phyloP scores from a whole-genome alignment of 2,113 vertebrate species.

The Bufo gargarizans region DNA sequence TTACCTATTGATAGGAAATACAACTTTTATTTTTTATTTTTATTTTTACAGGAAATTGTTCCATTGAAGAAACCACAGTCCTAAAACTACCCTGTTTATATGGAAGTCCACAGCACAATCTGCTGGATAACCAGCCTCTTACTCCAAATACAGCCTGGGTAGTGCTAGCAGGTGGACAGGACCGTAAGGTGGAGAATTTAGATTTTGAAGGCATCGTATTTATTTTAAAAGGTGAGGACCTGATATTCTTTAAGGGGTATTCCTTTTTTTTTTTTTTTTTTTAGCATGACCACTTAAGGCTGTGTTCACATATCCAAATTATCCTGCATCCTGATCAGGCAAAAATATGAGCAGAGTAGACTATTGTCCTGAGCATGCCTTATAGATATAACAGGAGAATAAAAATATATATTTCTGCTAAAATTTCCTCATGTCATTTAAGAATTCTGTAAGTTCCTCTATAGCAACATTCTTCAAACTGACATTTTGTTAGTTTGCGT shows the following conservation, averaged over 20 bases:
- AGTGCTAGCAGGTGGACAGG: background rate
- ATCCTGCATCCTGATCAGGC: too few species aligned
- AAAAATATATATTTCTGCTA: too few species aligned
- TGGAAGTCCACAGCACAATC: background rate
- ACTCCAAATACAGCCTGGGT: background rate
- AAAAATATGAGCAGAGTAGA: too few species aligned
- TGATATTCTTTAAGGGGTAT: background rate
- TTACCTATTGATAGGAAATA: background rate
- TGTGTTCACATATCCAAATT: too few species aligned
- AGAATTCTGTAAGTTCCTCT: too few species aligned
- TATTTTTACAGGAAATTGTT: constrained; percentile 6
- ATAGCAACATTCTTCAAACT: too few species aligned
- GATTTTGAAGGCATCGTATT: background rate
- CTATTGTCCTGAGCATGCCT: too few species aligned
- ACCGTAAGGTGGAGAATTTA: background rate
- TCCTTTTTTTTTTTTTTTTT: background rate
- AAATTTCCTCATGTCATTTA: too few species aligned
- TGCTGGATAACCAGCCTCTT: background rate
- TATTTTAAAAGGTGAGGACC: constrained; percentile 47
- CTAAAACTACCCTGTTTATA: constrained; percentile 9
- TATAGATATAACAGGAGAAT: too few species aligned
- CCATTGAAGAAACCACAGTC: background rate
- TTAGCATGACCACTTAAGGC: background rate
- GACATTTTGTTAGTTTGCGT: too few species aligned
- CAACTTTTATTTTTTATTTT: background rate